Conservation (phyloP, 2,888 invertebrate species). For the Tethea ocularis region DNA sequence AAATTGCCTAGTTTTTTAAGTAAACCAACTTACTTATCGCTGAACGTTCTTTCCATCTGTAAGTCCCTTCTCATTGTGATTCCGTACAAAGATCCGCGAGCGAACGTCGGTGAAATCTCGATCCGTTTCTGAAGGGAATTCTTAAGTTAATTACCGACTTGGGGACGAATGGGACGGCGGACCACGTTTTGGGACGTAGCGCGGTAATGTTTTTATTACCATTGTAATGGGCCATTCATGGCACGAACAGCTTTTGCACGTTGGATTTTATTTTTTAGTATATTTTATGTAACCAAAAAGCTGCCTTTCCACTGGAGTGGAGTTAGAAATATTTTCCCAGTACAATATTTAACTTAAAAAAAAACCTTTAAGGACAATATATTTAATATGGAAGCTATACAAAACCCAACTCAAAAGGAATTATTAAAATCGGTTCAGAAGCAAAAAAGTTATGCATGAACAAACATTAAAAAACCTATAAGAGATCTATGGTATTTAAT, state of each 20-base stretch:
- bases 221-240: conserved; percentile 4
- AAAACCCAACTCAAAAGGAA: too few relatives aligned
- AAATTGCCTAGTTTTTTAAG: too few relatives aligned
- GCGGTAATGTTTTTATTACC: conserved; percentile 4
- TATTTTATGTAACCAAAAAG: background rate
- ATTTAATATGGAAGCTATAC: too few relatives aligned
- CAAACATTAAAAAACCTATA: too few relatives aligned
- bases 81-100: conserved; percentile 20
- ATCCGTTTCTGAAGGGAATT: conserved; percentile 25
- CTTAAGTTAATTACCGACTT: conserved; percentile 42
- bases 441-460: too few relatives aligned
- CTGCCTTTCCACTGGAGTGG: too few relatives aligned
- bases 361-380: too few relatives aligned
- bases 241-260: background rate
- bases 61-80: conserved; percentile 32
- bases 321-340: too few relatives aligned
- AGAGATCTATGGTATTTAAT: too few relatives aligned
- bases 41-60: conserved; percentile 10
- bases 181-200: background rate
- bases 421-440: too few relatives aligned
- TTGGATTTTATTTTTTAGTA: background rate
- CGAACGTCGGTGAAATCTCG: conserved; percentile 29
- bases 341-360: too few relatives aligned
- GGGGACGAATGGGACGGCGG: conserved; percentile 15
- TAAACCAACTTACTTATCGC: too few relatives aligned